phyloP scores from a whole-genome alignment of 2,888 invertebrate species.

The Ichneumon xanthorius region DNA sequence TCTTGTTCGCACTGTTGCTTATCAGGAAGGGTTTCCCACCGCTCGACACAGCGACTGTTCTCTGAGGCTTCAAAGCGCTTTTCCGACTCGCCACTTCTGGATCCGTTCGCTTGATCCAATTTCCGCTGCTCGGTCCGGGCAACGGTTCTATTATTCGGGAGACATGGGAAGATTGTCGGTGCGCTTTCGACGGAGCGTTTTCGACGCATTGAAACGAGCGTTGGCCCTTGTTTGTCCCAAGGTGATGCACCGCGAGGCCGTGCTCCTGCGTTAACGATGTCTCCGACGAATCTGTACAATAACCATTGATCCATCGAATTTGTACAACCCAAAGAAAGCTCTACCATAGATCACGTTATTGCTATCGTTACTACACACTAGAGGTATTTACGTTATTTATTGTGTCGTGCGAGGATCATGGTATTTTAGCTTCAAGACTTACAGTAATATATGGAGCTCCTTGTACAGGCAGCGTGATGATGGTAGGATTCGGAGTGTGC shows the following conservation, averaged over 20 bases:
- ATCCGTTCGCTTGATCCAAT: conserved; percentile 78
- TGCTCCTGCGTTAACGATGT: conserved; percentile 70
- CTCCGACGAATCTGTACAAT: conserved; percentile 72
- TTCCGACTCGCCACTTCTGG: conserved; percentile 64
- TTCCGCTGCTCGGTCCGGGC: conserved; percentile 79
- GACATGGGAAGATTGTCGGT: conserved; percentile 70
- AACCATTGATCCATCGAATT: neutral
- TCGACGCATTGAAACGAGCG: conserved; percentile 62
- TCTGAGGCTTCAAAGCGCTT: conserved; percentile 57
- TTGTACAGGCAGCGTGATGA: conserved; percentile 83
- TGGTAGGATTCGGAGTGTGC: conserved; percentile 84
- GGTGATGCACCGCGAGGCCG: conserved; percentile 61
- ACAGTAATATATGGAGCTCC: conserved; percentile 83
- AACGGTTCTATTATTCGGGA: conserved; percentile 82
- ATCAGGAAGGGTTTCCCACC: conserved; percentile 67
- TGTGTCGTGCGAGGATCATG: conserved; percentile 62
- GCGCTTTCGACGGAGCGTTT: conserved; percentile 64
- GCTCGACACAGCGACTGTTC: conserved; percentile 39
- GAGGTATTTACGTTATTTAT: conserved; percentile 1
- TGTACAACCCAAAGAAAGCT: neutral
- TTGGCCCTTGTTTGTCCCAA: conserved; percentile 62
- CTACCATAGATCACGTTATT: neutral
- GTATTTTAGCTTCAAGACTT: conserved; percentile 80
- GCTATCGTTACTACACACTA: neutral
- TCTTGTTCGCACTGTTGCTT: conserved; percentile 62